These are phyloP conservation scores for Caenorhabditis afra DNA, from an alignment of 2,888 invertebrate genomes.

Conservation along the genomic window DNA sequence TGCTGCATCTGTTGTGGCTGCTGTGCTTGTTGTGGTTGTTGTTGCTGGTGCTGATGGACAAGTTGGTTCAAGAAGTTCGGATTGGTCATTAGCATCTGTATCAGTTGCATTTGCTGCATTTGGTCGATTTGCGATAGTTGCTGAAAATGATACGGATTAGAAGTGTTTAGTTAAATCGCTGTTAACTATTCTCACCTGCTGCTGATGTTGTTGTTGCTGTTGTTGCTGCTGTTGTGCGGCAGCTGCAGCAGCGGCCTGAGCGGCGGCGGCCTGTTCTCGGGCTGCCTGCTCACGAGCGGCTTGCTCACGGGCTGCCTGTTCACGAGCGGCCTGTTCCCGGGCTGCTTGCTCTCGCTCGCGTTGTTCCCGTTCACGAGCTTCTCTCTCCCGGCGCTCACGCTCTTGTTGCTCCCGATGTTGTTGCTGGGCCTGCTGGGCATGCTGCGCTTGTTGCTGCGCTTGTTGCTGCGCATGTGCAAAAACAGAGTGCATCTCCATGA, in stretches of 20 bases:
- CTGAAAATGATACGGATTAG: neutral
- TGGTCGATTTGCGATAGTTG: neutral
- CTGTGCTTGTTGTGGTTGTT: conserved; percentile 19
- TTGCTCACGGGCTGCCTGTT: conserved; percentile 19
- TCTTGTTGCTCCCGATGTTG: conserved; percentile 53
- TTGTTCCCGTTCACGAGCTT: conserved; percentile 32
- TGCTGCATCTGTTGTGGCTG: conserved; percentile 27
- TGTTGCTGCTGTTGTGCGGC: conserved; percentile 8
- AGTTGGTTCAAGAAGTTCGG: conserved; percentile 7
- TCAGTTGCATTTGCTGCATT: conserved; percentile 17
- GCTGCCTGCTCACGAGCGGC: conserved; percentile 13
- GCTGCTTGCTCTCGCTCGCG: conserved; percentile 41
- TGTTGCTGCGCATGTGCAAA: conserved; percentile 14
- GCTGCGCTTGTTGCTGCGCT: neutral
- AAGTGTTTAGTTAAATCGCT: too few species aligned
- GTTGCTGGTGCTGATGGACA: conserved; percentile 27
- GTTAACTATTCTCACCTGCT: too few species aligned
- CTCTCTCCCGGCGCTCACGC: conserved; percentile 34
- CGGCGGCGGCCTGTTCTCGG: neutral
- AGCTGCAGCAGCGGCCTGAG: conserved; percentile 26
- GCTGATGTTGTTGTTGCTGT: conserved; percentile 14
- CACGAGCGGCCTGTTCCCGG: conserved; percentile 22
- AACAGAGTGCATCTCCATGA: conserved; percentile 7
- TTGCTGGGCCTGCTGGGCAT: conserved; percentile 32
- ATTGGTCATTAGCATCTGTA: conserved; percentile 39